These are phyloP conservation scores for Ormyrus pomaceus DNA, from an alignment of 2,888 invertebrate species.

Conservation along the genomic window DNA sequence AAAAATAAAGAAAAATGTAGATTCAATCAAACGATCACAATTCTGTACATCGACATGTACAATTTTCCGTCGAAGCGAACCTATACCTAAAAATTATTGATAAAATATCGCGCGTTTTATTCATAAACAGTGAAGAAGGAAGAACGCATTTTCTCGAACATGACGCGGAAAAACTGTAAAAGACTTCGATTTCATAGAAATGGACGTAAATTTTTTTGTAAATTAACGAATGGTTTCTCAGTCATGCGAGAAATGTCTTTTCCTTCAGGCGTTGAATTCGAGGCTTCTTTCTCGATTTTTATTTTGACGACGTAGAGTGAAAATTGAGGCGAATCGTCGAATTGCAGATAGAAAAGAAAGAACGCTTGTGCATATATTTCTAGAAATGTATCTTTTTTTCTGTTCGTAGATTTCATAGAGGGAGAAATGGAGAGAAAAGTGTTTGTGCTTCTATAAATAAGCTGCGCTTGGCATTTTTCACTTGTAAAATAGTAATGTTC, in stretches of 20 bases:
- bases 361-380: slow-evolving; percentile 30
- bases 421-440: slow-evolving; percentile 4
- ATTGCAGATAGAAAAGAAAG: slow-evolving; percentile 17
- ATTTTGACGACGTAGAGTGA: slow-evolving; percentile 25
- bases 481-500: slow-evolving; percentile 51
- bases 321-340: slow-evolving; percentile 43
- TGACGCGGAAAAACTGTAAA: no score
- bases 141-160: no score
- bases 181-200: no score
- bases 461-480: slow-evolving; percentile 45
- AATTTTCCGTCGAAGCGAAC: no score
- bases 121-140: no score
- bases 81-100: no score
- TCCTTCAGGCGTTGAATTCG: slow-evolving; percentile 5
- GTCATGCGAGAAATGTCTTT: slow-evolving; percentile 12
- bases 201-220: no score
- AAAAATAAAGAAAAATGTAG: no score
- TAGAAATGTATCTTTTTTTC: slow-evolving; percentile 33
- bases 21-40: no score
- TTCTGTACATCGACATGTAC: no score
- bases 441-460: slow-evolving; percentile 53
- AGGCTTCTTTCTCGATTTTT: slow-evolving; percentile 26
- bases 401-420: slow-evolving; percentile 19
- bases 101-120: no score
- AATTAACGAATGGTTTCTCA: no score